phyloP scores from a whole-genome alignment of 2,888 invertebrate species.

The Drosophila niveifrons region DNA sequence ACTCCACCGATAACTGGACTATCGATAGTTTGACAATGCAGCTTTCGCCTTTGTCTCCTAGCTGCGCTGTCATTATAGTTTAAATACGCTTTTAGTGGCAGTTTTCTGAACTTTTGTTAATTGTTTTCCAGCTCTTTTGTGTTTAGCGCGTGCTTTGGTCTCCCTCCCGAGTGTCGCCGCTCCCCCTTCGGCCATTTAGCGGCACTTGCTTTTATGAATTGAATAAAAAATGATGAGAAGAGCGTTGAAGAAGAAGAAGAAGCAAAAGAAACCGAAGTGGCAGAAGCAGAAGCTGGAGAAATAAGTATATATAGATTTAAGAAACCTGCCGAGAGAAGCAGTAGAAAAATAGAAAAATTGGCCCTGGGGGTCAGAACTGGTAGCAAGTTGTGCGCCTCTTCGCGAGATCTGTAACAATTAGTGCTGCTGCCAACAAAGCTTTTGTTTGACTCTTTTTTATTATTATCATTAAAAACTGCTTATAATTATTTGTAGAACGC shows the following conservation, averaged over 20 bases:
- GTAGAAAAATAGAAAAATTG: constrained; percentile 29
- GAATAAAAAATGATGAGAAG: constrained; percentile 5
- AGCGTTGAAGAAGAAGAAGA: background rate
- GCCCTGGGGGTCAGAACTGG: constrained; percentile 69
- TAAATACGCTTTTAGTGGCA: constrained; percentile 44
- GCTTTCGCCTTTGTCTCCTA: background rate
- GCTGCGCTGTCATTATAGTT: constrained; percentile 19
- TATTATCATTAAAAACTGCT: constrained; percentile 78
- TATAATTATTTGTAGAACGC: constrained; percentile 81
- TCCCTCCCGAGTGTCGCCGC: constrained; percentile 35
- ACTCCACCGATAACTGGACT: background rate
- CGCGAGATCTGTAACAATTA: constrained; percentile 80
- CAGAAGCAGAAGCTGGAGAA: background rate
- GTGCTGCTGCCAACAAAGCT: constrained; percentile 62
- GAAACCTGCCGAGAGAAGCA: constrained; percentile 25
- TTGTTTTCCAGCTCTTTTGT: constrained; percentile 55
- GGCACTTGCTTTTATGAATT: constrained; percentile 73
- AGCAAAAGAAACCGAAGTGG: background rate
- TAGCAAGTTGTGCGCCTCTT: constrained; percentile 76
- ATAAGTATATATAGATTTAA: constrained; percentile 30
- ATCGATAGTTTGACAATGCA: background rate
- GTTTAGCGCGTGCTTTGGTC: constrained; percentile 60
- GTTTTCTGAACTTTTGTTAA: constrained; percentile 44
- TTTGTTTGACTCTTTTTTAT: constrained; percentile 68
- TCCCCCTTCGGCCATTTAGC: constrained; percentile 69